Base-by-base conservation (phyloP, 1,140 invertebrate genomes). In the Steinernema feltiae region DNA sequence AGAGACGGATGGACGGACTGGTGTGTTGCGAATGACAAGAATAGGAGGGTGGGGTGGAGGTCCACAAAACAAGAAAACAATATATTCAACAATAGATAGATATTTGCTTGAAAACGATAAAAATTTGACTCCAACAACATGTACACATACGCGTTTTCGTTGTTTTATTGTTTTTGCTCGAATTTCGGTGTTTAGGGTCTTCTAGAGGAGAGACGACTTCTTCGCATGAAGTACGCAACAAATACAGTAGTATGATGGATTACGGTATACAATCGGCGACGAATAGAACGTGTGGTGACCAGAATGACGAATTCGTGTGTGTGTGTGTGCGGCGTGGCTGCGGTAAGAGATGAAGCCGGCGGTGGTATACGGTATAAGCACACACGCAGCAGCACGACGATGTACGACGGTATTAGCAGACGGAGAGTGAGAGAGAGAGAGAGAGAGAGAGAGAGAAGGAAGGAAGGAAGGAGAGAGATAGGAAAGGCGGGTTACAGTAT, bases 131-230 rank as follows among this genome's bases (percentile, higher is more conserved):
- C 12, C 24, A 63, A 63, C 53, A 63, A 63, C 53, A 63, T 63
- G 24, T 63, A 63, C 53, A 63, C 53, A 63, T 63, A 63, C 53
- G 53, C 53, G 53, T 63, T 63, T 63, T 63, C 53, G 53, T 63
- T 63, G 53, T 63, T 63, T 27, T 63, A 63, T 63, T 63, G 53
- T 63, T 63, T 27, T 7, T 7, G 15, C 7, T 63, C 24, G 35
- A 15, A 15, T 63, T 15, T n/a, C 12, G 7, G 7, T 17, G 7
- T 63, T 63, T 27, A 7, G 53, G 7, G 53, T 3, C 24, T 21
- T 63, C 53, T 3, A 7, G 7, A 27, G 7, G 53, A 63, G 3
- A n/a, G n/a, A n/a, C n/a, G n/a, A n/a, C n/a, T n/a, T n/a, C n/a
- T n/a, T n/a, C n/a, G n/a, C n/a, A n/a, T n/a, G n/a, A n/a, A n/a